Evolutionary conservation across 2,797 vertebrate genomes (phyloP), one percentile per base, ranked within the genome.

Genomic region (Morelia viridis): DNA sequence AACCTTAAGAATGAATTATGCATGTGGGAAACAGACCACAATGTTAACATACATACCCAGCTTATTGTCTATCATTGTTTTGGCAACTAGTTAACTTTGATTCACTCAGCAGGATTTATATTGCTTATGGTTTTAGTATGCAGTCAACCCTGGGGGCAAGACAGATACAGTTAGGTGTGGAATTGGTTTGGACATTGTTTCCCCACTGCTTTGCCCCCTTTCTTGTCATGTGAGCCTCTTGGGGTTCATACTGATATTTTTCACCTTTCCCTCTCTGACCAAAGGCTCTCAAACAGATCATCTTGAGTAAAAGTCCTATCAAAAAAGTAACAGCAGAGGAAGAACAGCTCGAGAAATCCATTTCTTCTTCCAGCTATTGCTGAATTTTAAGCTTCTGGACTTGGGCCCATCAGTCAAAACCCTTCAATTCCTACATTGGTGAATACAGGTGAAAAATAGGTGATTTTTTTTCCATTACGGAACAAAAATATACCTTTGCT

Each of bases 401-500:
- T 28, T 62, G 60, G 26, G 26, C n/a, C n/a, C 12, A 71, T 1
- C 28, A 84, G 50, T 46, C 71, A 46, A 80, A 76, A 22, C 35
- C 60, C 31, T 64, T 88, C 15, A 35, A 35, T 60, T 60, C 24
- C 56, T 60, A 60, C 19, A 46, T 10, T 41, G 76, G 5, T 85
- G 22, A 7, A 28, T 84, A 28, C 64, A 53, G 5, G 31, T 92
- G 35, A 50, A 26, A 53, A 92, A 89, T 7, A 85, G n/a, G 7
- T 9, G 5, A 58, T 1, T 17, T 28, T 84, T 41, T 65, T 12
- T 28, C 26, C 5, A 9, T 6, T 13, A 2, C 2, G 31, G 4
- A 61, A n/a, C 46, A 26, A 56, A 60, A 87, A 6, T 95, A 89
- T 96, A 99, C 99, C 98, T 98, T 99, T 87, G 98, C 97, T 26